A percentile compares a stretch with the other conserved stretches of the same genome.
Evolutionary conservation across 2,113 vertebrate species (phyloP).

Genomic region (Delphinapterus leucas): DNA sequence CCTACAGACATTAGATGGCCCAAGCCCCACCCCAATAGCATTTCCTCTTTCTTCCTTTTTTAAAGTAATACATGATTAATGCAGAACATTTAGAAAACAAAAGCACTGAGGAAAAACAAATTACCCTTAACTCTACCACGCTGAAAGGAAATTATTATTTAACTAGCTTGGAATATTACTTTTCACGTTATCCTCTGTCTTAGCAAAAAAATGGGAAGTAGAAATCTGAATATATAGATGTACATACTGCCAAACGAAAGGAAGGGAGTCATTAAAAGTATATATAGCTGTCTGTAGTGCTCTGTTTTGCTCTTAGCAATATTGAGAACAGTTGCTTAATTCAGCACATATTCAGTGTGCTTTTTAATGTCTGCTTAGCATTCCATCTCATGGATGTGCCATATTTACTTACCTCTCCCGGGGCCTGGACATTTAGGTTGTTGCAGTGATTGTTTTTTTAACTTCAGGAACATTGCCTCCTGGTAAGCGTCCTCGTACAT

Average conservation of each 20-base stretch:
- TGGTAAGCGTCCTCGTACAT: not conserved
- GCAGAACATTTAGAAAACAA: slow-evolving; percentile 2
- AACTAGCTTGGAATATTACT: not conserved
- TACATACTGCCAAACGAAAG: not conserved
- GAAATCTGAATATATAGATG: not conserved
- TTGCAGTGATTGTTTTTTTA: not conserved
- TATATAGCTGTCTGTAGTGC: not conserved
- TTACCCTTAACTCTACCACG: not conserved
- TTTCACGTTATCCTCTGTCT: slow-evolving; percentile 15
- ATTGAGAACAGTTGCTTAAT: not conserved
- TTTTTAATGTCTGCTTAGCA: not conserved
- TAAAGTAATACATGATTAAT: not conserved
- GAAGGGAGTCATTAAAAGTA: not conserved
- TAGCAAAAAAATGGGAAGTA: not conserved
- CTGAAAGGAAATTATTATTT: not conserved
- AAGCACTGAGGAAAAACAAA: not conserved
- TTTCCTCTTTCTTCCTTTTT: not conserved
- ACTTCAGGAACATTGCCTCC: not conserved
- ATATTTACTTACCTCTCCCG: not conserved
- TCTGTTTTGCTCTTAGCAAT: not conserved
- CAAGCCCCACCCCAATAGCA: not conserved
- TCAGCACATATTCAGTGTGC: not conserved
- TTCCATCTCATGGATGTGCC: not conserved
- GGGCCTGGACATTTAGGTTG: not conserved
- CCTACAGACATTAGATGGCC: too few species aligned